phyloP scores from a whole-genome alignment of 2,888 invertebrate genomes.

The Atethmia centrago region DNA sequence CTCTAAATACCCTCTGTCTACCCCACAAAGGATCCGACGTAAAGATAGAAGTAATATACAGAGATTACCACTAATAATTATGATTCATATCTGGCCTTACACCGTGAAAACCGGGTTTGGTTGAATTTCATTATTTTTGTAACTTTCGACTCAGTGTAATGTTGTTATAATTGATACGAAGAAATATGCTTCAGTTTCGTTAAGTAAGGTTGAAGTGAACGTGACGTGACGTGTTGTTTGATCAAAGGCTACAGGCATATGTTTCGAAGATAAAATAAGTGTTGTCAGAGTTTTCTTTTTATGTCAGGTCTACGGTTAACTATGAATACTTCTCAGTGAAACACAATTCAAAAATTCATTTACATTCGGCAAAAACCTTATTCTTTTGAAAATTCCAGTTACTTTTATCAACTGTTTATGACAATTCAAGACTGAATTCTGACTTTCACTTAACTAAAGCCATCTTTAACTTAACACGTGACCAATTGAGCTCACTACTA shows the following conservation, averaged over 20 bases:
- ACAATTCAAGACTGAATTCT: no score
- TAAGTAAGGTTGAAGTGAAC: background rate
- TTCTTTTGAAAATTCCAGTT: background rate
- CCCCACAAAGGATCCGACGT: constrained; percentile 26
- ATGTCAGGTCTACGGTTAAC: no score
- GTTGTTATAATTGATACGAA: constrained; percentile 38
- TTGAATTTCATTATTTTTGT: constrained; percentile 58
- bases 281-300: background rate
- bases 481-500: background rate
- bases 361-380: background rate
- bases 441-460: background rate
- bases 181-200: constrained; percentile 13
- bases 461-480: background rate
- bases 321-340: background rate
- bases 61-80: constrained; percentile 67
- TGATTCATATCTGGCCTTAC: constrained; percentile 67
- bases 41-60: constrained; percentile 58
- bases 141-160: constrained; percentile 47
- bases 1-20: constrained; percentile 46
- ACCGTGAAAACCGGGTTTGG: constrained; percentile 63
- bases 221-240: no score
- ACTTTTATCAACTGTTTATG: background rate
- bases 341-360: background rate
- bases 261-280: background rate
- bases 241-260: constrained; percentile 5